phyloP scores from a whole-genome alignment of 2,113 vertebrate genomes.

The Cichladusa arquata region DNA sequence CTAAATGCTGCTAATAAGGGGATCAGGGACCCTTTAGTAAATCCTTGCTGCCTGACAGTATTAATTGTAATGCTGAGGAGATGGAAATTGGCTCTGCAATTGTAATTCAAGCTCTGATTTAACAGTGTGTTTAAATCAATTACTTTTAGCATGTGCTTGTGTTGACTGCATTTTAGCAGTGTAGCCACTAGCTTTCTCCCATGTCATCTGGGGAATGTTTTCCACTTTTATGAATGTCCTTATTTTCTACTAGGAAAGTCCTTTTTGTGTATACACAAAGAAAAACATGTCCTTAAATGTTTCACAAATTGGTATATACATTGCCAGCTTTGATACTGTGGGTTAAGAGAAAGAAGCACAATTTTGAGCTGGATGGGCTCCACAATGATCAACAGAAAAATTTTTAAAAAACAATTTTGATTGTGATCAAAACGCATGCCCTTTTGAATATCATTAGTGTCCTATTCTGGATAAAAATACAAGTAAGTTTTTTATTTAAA shows the following conservation, averaged over 20 bases:
- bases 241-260: not conserved
- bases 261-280: not conserved
- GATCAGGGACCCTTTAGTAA: not conserved
- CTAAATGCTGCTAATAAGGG: constrained; percentile 1
- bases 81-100: not conserved
- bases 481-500: not conserved
- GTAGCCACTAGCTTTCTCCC: not conserved
- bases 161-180: not conserved
- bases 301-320: not conserved
- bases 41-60: not conserved
- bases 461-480: not conserved
- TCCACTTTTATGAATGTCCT: not conserved
- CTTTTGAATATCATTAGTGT: not conserved
- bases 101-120: constrained; percentile 3
- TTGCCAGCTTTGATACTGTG: not conserved
- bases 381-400: not conserved
- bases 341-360: not conserved
- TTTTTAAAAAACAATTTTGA: not conserved
- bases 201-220: not conserved
- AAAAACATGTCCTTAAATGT: not conserved
- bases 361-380: not conserved
- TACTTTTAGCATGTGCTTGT: not conserved
- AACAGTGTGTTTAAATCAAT: constrained; percentile 9
- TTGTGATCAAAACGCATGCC: not conserved
- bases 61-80: not conserved